Conservation (phyloP, 2,113 vertebrate species). For the Thymallus thymallus region DNA sequence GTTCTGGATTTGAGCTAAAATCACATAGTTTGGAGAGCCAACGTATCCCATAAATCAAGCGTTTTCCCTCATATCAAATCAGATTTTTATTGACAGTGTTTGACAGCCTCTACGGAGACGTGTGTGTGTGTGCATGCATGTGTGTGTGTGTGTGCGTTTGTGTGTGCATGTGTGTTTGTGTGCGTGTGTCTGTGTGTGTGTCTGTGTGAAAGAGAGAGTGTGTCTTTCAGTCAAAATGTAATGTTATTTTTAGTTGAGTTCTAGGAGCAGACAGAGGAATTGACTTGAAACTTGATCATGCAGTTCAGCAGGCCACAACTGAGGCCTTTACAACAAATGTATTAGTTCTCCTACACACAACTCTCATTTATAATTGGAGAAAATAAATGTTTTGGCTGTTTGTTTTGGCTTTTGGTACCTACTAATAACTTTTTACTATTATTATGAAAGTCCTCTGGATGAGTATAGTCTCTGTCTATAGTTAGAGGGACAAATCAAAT, state of each 20-base stretch:
- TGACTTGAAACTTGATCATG: conserved; percentile 61
- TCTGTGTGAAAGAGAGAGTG: not conserved
- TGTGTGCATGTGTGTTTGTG: too few species aligned
- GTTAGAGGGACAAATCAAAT: not conserved
- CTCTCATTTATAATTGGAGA: too few species aligned
- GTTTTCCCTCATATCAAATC: conserved; percentile 67
- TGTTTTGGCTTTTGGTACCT: too few species aligned
- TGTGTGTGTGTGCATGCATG: not conserved
- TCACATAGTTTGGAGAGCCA: conserved; percentile 66
- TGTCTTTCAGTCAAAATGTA: not conserved
- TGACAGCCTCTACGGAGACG: conserved; percentile 58
- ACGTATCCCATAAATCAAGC: conserved; percentile 64
- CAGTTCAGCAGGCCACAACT: conserved; percentile 61
- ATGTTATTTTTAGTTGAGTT: conserved; percentile 35
- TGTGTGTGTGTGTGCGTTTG: too few species aligned
- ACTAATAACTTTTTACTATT: too few species aligned
- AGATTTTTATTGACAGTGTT: conserved; percentile 73
- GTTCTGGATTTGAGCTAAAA: conserved; percentile 71
- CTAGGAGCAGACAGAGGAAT: conserved; percentile 61
- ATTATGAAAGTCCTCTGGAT: too few species aligned
- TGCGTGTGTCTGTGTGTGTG: too few species aligned
- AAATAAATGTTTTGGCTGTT: too few species aligned
- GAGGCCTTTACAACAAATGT: conserved; percentile 50
- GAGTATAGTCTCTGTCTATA: too few species aligned
- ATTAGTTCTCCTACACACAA: too few species aligned